phyloP scores from a whole-genome alignment of 2,888 invertebrate species.

The Phengaris arion region DNA sequence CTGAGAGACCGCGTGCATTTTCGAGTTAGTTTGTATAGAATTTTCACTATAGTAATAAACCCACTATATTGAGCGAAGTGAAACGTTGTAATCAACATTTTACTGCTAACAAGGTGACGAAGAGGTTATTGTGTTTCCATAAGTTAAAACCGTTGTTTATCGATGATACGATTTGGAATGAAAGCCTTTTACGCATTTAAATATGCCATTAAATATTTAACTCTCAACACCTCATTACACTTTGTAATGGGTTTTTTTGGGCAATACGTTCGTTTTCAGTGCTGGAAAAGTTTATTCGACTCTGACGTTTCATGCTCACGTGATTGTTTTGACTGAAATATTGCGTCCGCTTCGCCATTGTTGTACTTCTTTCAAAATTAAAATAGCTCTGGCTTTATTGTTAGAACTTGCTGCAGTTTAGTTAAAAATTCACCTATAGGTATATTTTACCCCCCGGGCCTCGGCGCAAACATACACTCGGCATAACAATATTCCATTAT shows the following conservation, averaged over 20 bases:
- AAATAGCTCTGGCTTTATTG: neutral
- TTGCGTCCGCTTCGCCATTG: neutral
- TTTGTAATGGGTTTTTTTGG: slow-evolving; percentile 19
- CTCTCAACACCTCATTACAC: slow-evolving; percentile 22
- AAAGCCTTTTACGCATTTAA: neutral
- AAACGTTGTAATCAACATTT: neutral
- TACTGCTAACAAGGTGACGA: slow-evolving; percentile 1
- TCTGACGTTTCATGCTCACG: neutral
- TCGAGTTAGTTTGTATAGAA: too few relatives aligned
- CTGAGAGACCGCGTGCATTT: too few relatives aligned
- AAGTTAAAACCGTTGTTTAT: neutral
- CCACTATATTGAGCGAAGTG: neutral
- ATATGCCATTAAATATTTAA: neutral
- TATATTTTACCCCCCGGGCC: too few relatives aligned
- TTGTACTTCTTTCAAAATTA: neutral
- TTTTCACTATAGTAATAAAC: neutral
- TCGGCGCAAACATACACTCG: too few relatives aligned
- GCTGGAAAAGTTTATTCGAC: neutral
- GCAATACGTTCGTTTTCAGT: neutral
- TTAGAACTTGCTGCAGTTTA: neutral
- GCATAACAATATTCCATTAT: too few relatives aligned
- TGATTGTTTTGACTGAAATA: neutral
- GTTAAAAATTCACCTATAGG: neutral
- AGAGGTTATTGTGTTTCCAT: neutral
- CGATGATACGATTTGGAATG: neutral